These are phyloP conservation scores for Rhinichthys klamathensis DNA, from an alignment of 2,113 vertebrate species.

Conservation along the genomic window DNA sequence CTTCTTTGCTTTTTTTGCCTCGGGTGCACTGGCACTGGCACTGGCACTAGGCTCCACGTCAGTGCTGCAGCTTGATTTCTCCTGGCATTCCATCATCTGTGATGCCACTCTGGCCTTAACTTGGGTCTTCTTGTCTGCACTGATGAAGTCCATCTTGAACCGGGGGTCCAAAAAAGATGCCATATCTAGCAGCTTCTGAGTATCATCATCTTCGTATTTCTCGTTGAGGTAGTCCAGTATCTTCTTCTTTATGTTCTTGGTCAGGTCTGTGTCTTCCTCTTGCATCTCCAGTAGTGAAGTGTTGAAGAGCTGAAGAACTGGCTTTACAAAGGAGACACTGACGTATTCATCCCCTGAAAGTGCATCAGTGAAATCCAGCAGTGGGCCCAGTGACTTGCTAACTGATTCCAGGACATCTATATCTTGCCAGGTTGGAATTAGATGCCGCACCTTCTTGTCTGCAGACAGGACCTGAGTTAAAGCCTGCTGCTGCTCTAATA, in stretches of 20 bases:
- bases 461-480: no score
- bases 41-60: not conserved
- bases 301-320: constrained; percentile 43
- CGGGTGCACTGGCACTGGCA: constrained; percentile 13
- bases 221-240: not conserved
- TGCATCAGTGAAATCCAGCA: constrained; percentile 50
- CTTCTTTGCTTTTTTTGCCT: constrained; percentile 39
- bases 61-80: constrained; percentile 32
- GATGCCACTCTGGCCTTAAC: constrained; percentile 31
- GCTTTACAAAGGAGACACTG: constrained; percentile 41
- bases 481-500: constrained; percentile 27
- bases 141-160: constrained; percentile 51
- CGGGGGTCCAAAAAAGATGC: constrained; percentile 13
- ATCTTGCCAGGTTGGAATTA: constrained; percentile 39
- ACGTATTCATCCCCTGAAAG: constrained; percentile 31
- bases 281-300: not conserved
- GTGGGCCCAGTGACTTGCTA: constrained; percentile 39
- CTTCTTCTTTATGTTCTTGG: not conserved
- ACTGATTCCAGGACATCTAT: constrained; percentile 41
- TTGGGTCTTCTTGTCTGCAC: constrained; percentile 25
- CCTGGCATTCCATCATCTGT: constrained; percentile 50
- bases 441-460: no score
- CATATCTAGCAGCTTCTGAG: not conserved
- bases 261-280: constrained; percentile 35
- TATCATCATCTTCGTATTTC: not conserved